Evolutionary conservation across 2,797 vertebrate genomes (phyloP).

Genomic region (Peromyscus attwateri): DNA sequence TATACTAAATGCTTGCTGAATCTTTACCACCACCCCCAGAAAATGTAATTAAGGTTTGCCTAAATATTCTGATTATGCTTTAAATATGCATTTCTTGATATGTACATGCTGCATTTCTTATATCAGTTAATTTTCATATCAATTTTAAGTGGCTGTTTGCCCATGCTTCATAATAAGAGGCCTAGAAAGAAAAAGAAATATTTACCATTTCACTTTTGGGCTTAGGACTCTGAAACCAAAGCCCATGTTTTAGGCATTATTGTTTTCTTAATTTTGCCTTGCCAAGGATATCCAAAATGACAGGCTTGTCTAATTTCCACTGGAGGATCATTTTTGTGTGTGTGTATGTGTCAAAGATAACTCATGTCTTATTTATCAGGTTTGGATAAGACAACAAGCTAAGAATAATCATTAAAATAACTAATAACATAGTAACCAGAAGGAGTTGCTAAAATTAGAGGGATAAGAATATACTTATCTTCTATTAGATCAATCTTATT

Average conservation of each 20-base stretch:
- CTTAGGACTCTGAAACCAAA: neutral
- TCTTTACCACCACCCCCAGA: neutral
- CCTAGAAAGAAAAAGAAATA: neutral
- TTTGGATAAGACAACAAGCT: neutral
- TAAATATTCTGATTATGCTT: neutral
- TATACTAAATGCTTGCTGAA: neutral
- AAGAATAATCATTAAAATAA: neutral
- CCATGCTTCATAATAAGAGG: neutral
- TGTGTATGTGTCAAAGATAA: neutral
- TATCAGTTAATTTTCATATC: slow-evolving; percentile 26
- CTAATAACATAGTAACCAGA: neutral
- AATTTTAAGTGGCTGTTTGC: neutral
- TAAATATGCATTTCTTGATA: neutral
- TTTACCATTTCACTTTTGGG: slow-evolving; percentile 9
- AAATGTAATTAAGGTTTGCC: neutral
- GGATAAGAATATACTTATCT: neutral
- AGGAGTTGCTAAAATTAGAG: neutral
- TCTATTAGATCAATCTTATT: neutral
- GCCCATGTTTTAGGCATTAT: neutral
- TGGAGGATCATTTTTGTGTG: neutral
- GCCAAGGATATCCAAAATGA: neutral
- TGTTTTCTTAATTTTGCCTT: neutral
- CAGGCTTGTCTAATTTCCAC: too few relatives aligned
- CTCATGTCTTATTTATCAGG: neutral
- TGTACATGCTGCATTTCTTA: neutral